Conservation (phyloP, 2,888 invertebrate species). For the Pocota personata region DNA sequence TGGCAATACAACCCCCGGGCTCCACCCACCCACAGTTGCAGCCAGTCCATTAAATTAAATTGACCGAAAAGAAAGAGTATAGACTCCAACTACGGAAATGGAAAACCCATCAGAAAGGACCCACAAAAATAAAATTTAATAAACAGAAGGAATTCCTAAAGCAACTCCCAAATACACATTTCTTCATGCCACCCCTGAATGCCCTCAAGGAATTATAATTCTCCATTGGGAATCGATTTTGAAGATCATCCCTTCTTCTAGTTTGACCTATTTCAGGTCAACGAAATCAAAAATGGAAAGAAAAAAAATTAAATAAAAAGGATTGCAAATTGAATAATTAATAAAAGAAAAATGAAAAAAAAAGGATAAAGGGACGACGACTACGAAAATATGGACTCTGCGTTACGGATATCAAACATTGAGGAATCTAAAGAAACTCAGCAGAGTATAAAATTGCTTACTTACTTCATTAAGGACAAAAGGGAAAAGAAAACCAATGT, state of each 20-base stretch:
- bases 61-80: constrained; percentile 42
- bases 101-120: constrained; percentile 20
- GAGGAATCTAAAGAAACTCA: constrained; percentile 49
- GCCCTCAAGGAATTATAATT: constrained; percentile 25
- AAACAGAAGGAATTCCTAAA: constrained; percentile 55
- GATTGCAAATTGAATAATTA: constrained; percentile 67
- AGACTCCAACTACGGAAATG: constrained; percentile 12
- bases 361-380: constrained; percentile 11
- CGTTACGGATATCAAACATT: neutral
- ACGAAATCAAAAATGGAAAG: constrained; percentile 14
- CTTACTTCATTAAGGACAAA: constrained; percentile 57
- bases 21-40: neutral
- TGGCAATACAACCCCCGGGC: neutral
- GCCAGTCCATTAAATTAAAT: constrained; percentile 54
- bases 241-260: constrained; percentile 20
- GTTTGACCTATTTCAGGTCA: constrained; percentile 35
- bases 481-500: constrained; percentile 33
- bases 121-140: constrained; percentile 55
- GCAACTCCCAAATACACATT: neutral
- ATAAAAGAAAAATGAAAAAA: constrained; percentile 20
- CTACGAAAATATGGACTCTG: neutral
- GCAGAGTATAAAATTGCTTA: constrained; percentile 63
- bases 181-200: neutral
- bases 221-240: constrained; percentile 50
- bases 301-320: constrained; percentile 31